Evolutionary conservation across 2,797 vertebrate genomes (phyloP), one percentile per base, ranked within the genome.

Genomic region (Acanthurus tractus): DNA sequence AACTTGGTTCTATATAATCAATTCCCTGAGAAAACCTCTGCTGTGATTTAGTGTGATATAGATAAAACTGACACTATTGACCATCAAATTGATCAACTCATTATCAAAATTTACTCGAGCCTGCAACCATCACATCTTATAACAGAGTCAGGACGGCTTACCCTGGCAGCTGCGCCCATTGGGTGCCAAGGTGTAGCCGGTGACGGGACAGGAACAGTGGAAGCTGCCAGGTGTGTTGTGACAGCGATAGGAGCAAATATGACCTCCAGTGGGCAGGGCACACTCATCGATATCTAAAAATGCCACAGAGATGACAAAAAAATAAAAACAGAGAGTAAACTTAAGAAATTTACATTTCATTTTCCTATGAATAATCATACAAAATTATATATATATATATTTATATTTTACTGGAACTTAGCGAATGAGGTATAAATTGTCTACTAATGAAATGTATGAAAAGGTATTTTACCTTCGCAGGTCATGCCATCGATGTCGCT

Each of bases 201-300:
- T 87, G 0, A 89, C 46, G 0, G 98, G 98, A 61, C 98, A 99
- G 78, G 96, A 96, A 79, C 98, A 99, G 49, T 97, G 96, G 94
- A 99, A 99, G 88, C 97, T 99, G 4, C 98, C 98, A 0, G 96
- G 96, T 22, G 94, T 81, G 82, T 99, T 99, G 91, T 97, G 88
- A 70, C 98, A 99, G 67, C 96, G 96, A 84, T 97, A 99, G n/a
- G 97, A 95, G 77, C 98, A 99, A 88, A 99, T 99, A 71, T 99
- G 97, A 49, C 98, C 97, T 67, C 98, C 97, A 0, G 97, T 98
- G 65, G 98, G 98, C 78, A 99, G 92, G 22, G 98, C 97, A 9
- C 98, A 99, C 86, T 99, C 98, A 49, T 99, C 98, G 3, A 99
- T 99, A 81, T 99, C 98, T 99, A 13, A 2, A 74, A 25, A 44